Base-by-base conservation (phyloP, 2,888 invertebrate species). In the Germaria angustata region DNA sequence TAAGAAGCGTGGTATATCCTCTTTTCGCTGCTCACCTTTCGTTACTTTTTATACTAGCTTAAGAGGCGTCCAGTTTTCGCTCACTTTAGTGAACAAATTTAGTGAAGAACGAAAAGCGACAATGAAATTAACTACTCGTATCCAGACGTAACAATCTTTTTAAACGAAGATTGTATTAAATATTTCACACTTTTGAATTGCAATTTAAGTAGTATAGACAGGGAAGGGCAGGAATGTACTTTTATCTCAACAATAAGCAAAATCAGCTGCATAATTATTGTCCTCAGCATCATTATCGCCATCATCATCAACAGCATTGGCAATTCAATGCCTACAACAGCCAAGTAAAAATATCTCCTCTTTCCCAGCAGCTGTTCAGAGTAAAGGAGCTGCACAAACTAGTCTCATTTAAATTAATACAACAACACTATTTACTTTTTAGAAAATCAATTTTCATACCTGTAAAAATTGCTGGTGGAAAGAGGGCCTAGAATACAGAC, bases 181-280 rank as follows among this genome's bases (percentile, higher is more conserved):
- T 59, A 59, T 66, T 72, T 72, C 79, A 72, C 79, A 72, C 79
- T 72, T 79, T 79, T 51, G 66, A 72, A 72, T 79, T 79, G 72
- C 51, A 72, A 51, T 79, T 59, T 51, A 72, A 55, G 49, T 36
- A 34, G 32, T 17, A 11, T 32, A 65, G 49, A 39, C 17, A 44
- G 28, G 49, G 22, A 59, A 66, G 72, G 59, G 36, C 59, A 66
- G 24, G 24, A 34, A 65, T 66, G 15, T 57, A 41, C 34, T 44
- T 71, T 71, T 57, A 71, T 39, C n/a, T n/a, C 55, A 57, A 57
- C 41, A 57, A 44, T 34, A 53, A 46, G 51, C 20, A 55, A 59
- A 20, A 59, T 6, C 49, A 49, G 17, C 66, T 65, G 66, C 49
- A 49, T 57, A 66, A 76, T 66, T 24, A 28, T 44, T 46, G 15